Conservation (phyloP, 2,888 invertebrate species). For the Melipona bicolor region DNA sequence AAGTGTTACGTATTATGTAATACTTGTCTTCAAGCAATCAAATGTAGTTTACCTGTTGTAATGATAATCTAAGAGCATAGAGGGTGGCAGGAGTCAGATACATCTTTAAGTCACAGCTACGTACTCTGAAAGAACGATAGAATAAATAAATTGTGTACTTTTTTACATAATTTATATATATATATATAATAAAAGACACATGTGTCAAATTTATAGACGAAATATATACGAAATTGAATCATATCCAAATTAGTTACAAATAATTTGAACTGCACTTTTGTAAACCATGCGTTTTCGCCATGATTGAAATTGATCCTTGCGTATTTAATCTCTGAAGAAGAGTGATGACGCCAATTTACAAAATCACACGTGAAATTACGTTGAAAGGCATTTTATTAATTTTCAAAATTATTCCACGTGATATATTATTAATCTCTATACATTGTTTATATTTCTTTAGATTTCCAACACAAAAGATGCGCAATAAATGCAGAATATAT, state of each 20-base stretch:
- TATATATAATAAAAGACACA: constrained; percentile 1
- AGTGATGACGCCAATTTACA: neutral
- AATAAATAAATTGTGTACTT: constrained; percentile 8
- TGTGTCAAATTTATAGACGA: constrained; percentile 25
- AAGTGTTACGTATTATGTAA: constrained; percentile 10
- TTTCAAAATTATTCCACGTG: neutral
- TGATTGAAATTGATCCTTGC: neutral
- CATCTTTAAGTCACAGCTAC: constrained; percentile 73
- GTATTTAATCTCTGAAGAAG: neutral
- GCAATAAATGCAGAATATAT: neutral
- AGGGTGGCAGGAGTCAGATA: constrained; percentile 72
- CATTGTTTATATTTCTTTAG: neutral
- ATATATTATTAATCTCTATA: neutral
- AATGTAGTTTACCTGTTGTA: constrained; percentile 75
- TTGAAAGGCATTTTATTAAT: neutral
- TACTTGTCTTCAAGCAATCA: neutral
- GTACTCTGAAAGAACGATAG: constrained; percentile 66
- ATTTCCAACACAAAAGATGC: neutral
- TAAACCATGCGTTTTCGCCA: too few relatives aligned
- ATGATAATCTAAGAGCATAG: constrained; percentile 77
- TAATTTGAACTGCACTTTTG: neutral
- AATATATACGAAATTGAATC: constrained; percentile 29
- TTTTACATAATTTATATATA: neutral
- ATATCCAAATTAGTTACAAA: constrained; percentile 18
- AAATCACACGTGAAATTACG: neutral